Conservation (phyloP, 2,113 vertebrate species). For the Rhinichthys klamathensis region DNA sequence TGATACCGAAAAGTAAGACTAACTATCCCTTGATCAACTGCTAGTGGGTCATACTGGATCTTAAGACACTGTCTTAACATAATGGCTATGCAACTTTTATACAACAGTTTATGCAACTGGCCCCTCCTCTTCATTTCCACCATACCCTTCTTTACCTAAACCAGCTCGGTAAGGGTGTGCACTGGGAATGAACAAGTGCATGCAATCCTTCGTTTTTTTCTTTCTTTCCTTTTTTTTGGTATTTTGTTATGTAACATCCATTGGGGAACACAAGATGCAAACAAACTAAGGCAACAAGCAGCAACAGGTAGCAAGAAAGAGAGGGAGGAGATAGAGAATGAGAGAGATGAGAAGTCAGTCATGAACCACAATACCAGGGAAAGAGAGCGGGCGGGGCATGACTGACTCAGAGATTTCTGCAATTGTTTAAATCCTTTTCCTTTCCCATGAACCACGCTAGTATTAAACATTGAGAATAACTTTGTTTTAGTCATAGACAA, state of each 20-base stretch:
- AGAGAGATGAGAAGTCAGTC: not conserved
- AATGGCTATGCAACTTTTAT: too few species aligned
- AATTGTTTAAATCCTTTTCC: not conserved
- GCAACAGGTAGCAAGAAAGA: slow-evolving; percentile 24
- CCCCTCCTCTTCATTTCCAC: slow-evolving; percentile 30
- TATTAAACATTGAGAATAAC: not conserved
- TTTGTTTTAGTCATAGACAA: not conserved
- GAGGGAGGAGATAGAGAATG: not conserved
- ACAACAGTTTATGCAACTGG: too few species aligned
- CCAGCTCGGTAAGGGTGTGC: not conserved
- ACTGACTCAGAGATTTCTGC: not conserved
- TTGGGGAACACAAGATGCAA: slow-evolving; percentile 30
- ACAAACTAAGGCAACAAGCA: slow-evolving; percentile 21
- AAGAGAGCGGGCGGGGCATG: not conserved
- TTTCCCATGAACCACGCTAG: not conserved
- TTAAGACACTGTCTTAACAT: too few species aligned
- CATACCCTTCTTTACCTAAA: slow-evolving; percentile 52
- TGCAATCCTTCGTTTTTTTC: not conserved
- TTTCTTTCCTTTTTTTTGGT: too few species aligned
- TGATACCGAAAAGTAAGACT: too few species aligned
- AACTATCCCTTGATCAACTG: too few species aligned
- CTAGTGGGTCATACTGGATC: too few species aligned
- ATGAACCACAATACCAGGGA: not conserved
- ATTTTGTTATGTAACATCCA: slow-evolving; percentile 50
- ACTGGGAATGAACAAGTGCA: not conserved